Base-by-base conservation (phyloP, 2,113 vertebrate species). In the Craseonycteris thonglongyai region DNA sequence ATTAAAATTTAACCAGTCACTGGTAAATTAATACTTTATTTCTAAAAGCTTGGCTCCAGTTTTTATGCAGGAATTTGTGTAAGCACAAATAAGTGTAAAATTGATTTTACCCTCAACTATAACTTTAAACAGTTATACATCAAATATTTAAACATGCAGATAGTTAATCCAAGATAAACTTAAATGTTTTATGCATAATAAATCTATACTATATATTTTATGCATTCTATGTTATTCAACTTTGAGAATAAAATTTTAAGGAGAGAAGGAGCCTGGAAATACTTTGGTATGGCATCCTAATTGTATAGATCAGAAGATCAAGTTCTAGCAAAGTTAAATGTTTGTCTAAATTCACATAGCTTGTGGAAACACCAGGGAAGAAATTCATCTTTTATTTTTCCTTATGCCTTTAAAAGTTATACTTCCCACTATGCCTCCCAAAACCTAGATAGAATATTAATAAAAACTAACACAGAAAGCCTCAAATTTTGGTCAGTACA, bases 181-280 rank as follows among this genome's bases (percentile, higher is more conserved):
- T 58, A 47, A 47, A 69, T 76, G 51, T 24, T 76, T 82, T 82
- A 59, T 83, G 56, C 7, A 19, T 38, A 83, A 95, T 81, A 30
- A 66, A n/a, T 58, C 8, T 49, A 21, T 76, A 49, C 30, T 93
- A 13, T 54, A 49, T 2, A 7, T 83, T 63, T 96, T 74, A 79
- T 68, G 30, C 33, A 33, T 83, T 15, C 16, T 45, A 61, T 80
- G 33, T 78, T 66, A 71, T 91, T 93, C 58, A 76, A 45, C 58
- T 90, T 83, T 66, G 82, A 12, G 66, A 94, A 86, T 93, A 91
- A 78, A 42, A 80, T 84, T 72, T 81, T 80, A 89, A 75, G 42
- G 47, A 76, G 18, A 86, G 28, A 85, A 66, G n/a, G 38, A 82
- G 74, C 14, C 5, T 45, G 14, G 54, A 88, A 78, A 88, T 59